Evolutionary conservation across 2,888 invertebrate species (phyloP), one percentile per base, ranked within the genome.

Genomic region (Loripinus fragilis): DNA sequence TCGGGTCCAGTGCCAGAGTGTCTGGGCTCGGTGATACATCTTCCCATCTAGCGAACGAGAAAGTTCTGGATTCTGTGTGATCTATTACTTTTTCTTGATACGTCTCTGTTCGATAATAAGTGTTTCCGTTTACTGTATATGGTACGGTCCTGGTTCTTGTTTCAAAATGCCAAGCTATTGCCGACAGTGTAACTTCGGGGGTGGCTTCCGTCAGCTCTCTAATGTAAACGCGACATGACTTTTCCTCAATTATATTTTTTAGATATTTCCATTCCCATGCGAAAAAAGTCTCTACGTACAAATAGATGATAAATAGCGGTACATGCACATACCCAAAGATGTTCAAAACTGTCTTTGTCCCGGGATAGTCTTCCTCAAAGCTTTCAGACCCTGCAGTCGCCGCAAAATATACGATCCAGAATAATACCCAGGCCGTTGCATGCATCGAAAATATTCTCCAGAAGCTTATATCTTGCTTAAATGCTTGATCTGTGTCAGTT

Each of bases 21-120:
- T 67, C 28, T 12, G 67, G 42, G 42, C n/a, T 42, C 23, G 67
- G 67, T 42, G 67, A 42, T 20, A 38, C n/a, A 42, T 67, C 67
- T 17, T 67, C 67, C 67, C 67, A 67, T n/a, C 42, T n/a, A 20
- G 38, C 42, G 42, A 67, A 42, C 1, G 8, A 12, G 17, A 67
- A 67, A 12, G 8, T 20, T 7, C n/a, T 5, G 25, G 25, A 41
- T 23, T 67, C 67, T 23, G 17, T 15, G 25, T 67, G n/a, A 28
- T 67, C 67, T 2, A 41, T 20, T 5, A 67, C 42, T 42, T 42
- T 38, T 28, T 67, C 67, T 67, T 41, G 41, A 17, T 67, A 67
- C 20, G 67, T 10, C 23, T 67, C 67, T 2, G 67, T 41, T 10
- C 67, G 41, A 28, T 38, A 41, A 17, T 28, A 23, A n/a, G 42